Conservation (phyloP, 2,113 vertebrate species). For the Siniperca chuatsi region DNA sequence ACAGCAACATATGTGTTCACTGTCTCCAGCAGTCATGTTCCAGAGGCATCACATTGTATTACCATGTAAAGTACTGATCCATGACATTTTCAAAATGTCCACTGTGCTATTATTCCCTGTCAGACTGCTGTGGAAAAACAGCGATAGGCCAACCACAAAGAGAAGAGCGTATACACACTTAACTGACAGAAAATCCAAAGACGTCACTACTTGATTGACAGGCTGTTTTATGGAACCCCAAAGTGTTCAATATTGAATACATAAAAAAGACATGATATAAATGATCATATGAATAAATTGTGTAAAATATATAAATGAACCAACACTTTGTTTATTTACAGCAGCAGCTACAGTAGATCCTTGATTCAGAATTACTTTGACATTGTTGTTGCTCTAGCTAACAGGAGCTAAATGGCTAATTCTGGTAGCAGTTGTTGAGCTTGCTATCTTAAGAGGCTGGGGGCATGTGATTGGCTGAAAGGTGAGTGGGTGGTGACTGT, state of each 20-base stretch:
- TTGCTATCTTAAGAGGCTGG: not conserved
- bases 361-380: too few species aligned
- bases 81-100: conserved; percentile 21
- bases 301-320: not conserved
- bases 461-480: not conserved
- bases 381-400: not conserved
- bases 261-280: not conserved
- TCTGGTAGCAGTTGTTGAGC: not conserved
- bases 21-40: not conserved
- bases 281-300: too few species aligned
- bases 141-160: not conserved
- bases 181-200: not conserved
- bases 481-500: not conserved
- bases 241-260: not conserved
- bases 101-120: not conserved
- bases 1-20: not conserved
- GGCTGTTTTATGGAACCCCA: not conserved
- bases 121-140: not conserved
- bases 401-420: not conserved
- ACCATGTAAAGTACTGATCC: not conserved
- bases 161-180: not conserved
- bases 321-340: not conserved
- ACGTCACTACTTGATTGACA: conserved; percentile 7
- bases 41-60: not conserved
- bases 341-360: too few species aligned